Evolutionary conservation across 2,888 invertebrate species (phyloP).

Genomic region (Carterocephalus palaemon): DNA sequence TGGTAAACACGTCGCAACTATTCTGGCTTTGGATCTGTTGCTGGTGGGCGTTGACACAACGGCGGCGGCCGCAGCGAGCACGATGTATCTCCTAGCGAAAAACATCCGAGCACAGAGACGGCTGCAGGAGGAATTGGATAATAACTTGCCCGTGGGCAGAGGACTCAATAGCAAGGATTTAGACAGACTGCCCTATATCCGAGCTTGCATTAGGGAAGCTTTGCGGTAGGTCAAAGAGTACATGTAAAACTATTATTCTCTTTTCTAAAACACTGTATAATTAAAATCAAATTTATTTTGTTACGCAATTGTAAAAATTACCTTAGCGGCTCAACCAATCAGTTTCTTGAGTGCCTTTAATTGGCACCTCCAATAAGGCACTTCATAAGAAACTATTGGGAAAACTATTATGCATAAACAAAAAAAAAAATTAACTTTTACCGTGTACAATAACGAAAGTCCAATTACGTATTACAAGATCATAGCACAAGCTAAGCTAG

Average conservation of each 20-base stretch:
- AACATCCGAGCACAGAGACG: constrained; percentile 83
- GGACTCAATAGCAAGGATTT: constrained; percentile 79
- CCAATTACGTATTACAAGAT: too few species aligned
- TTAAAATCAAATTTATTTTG: constrained; percentile 3
- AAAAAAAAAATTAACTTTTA: too few species aligned
- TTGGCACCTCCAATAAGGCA: too few species aligned
- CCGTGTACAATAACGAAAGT: too few species aligned
- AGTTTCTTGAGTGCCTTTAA: too few species aligned
- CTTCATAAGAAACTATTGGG: too few species aligned
- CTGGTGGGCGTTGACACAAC: constrained; percentile 91
- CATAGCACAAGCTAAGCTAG: too few species aligned
- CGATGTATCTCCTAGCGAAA: constrained; percentile 85
- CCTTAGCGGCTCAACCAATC: too few species aligned
- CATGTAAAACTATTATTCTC: too few species aligned
- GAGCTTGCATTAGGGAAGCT: constrained; percentile 88
- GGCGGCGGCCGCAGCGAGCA: constrained; percentile 86
- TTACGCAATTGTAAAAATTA: not conserved
- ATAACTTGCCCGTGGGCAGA: constrained; percentile 74
- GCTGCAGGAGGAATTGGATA: constrained; percentile 81
- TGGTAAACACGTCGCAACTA: constrained; percentile 78
- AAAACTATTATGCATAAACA: too few species aligned
- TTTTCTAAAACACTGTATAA: not conserved
- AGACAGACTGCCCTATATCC: constrained; percentile 83
- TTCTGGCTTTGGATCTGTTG: constrained; percentile 86
- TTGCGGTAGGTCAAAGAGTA: constrained; percentile 74